phyloP scores from a whole-genome alignment of 2,888 invertebrate genomes.

The Oxycera nigricornis region DNA sequence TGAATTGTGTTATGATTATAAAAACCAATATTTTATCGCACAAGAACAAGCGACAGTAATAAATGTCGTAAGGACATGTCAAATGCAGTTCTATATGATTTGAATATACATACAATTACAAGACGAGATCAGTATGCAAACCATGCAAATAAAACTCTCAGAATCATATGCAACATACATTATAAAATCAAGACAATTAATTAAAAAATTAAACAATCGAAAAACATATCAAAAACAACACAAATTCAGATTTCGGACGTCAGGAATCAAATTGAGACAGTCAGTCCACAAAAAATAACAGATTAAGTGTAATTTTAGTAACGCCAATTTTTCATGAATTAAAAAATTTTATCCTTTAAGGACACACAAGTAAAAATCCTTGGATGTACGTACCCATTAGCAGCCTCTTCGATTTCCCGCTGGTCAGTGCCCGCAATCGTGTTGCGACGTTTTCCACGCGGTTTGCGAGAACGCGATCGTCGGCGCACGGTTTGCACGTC shows the following conservation, averaged over 20 bases:
- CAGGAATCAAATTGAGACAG: not conserved
- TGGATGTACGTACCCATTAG: conserved; percentile 79
- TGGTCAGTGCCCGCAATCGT: conserved; percentile 91
- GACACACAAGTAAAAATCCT: not conserved
- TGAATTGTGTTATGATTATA: no score
- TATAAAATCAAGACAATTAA: conserved; percentile 12
- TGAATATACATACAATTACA: no score
- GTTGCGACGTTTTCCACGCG: conserved; percentile 84
- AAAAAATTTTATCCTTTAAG: not conserved
- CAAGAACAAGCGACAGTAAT: no score
- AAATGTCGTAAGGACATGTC: no score
- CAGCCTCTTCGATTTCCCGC: conserved; percentile 85
- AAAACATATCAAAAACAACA: conserved; percentile 31
- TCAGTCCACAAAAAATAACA: not conserved
- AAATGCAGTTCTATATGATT: no score
- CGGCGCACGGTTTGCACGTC: conserved; percentile 73
- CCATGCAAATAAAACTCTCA: conserved; percentile 18
- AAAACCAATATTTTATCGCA: no score
- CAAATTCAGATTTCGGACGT: conserved; percentile 18
- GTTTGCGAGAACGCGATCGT: conserved; percentile 75
- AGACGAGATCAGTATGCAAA: no score
- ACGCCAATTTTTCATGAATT: not conserved
- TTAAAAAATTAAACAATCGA: not conserved
- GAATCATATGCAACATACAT: not conserved
- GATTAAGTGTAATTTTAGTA: not conserved